Evolutionary conservation across 1,140 invertebrate species (phyloP), one percentile per base, ranked within the genome.

Genomic region (Liolophura sinensis): DNA sequence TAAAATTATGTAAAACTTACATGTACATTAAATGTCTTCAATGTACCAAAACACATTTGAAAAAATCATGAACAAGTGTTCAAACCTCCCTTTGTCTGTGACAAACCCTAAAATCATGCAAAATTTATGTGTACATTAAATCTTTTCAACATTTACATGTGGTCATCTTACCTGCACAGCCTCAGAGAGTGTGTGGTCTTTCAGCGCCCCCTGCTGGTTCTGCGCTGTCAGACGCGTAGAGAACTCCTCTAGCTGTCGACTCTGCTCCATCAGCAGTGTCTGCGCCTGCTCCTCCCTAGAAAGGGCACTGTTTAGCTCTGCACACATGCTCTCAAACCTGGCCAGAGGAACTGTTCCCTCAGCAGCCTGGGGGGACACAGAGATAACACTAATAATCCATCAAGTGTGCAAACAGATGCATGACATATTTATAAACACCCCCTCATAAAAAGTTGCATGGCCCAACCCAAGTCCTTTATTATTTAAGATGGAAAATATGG

Each of bases 281-380:
- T 83, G 79, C 0, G 80, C 81, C 60, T 78, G 77, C 62, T 81
- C 73, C 62, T 83, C 82, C 54, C 82, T 61, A 12, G 63, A 52
- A 24, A 82, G 67, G 11, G 82, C 77, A 64, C 70, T 75, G 63
- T 78, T 80, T 60, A 83, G 66, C 62, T 83, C 82, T 16, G 67
- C 56, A 69, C 79, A 80, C 15, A 83, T 76, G 48, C 71, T 70
- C 59, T 83, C 82, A 80, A 82, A 83, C 69, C 77, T 78, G 58
- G 76, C 78, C 63, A 76, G 72, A 6, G 69, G 63, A 11, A 83
- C 75, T 68, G 31, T 40, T 72, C 72, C 40, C 80, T 73, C 14
- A 72, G 65, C 47, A 66, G 65, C 77, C 79, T 60, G 31, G 60
- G 64, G 27, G 56, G 22, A 65, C 24, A 57, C 25, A 52, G 56